Evolutionary conservation across 2,888 invertebrate genomes (phyloP), one percentile per base, ranked within the genome.

Genomic region (Caenorhabditis zanzibari): DNA sequence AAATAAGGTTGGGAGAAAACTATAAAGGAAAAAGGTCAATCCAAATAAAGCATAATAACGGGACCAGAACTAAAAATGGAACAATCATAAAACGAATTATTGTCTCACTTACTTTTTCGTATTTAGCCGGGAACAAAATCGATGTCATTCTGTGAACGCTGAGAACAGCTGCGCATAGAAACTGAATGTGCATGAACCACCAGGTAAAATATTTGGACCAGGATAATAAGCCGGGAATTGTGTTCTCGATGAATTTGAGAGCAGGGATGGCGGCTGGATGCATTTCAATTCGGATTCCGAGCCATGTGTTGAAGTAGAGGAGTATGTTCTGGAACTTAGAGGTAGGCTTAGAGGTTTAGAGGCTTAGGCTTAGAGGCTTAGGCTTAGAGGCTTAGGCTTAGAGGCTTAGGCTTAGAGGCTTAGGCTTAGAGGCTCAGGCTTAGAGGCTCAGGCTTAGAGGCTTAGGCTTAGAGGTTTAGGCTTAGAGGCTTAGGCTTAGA

Each of bases 131-230:
- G 10, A 52, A 69, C 14, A 71, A 41, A 2, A 77, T 56, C 0
- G 77, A 49, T 1, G 77, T 49, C 0, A 77, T 77, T 16, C 77
- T 16, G n/a, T 77, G 77, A 19, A 71, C 26, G 32, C 44, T 77
- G 19, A 77, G 28, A 28, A 56, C 59, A 14, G 47, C 38, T 28
- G 77, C 77, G 7, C 63, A 44, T 4, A 52, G 24, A 24, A 77
- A 77, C n/a, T 77, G 77, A 44, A 71, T 44, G n/a, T 77, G 69
- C 41, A 71, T 58, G 44, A 77, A 77, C 32, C 41, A 76, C 47
- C 32, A 59, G 38, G 64, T 68, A 26, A 52, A 19, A 38, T 49
- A 54, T 38, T 61, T 58, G 28, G 54, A 69, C 22, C 32, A 49
- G 4, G 52, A 38, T 1, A 77, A n/a, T 2, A 35, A 16, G 12